Base-by-base conservation (phyloP, 2,888 invertebrate species). In the Drosophila monieri region DNA sequence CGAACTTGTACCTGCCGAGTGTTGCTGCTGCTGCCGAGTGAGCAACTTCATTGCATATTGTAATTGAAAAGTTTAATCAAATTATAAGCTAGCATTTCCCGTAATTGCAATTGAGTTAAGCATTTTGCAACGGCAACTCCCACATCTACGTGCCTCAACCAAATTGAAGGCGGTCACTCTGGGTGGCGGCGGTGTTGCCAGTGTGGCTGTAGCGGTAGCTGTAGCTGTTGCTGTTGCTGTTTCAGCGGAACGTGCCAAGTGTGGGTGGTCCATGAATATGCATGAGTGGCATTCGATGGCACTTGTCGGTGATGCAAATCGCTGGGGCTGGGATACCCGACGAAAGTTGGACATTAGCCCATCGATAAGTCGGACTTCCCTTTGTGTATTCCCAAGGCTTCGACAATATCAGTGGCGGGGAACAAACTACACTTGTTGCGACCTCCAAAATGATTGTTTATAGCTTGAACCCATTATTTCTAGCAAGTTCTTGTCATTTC, bases 41-140 rank as follows among this genome's bases (percentile, higher is more conserved):
- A 73, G 80, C 84, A 77, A 81, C 84, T 86, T 84, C 87, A 84
- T 81, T 77, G 80, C 80, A 86, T 86, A 86, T 86, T 86, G 80
- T 81, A 81, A 81, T 81, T 81, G 80, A 81, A 81, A 86, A 81
- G 86, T 86, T 81, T 81, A 81, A 81, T 81, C 86, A 81, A 81
- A 86, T 81, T 86, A 81, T 83, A 83, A 73, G 77, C 80, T 86
- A 60, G 79, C 84, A 77, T 86, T 85, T 79, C 71, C 48, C 73
- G 87, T 85, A 80, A 84, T 86, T 75, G 80, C 86, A 73, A 78
- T 83, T 70, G 85, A 79, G 79, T 80, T 70, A 67, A 65, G 67
- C 68, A 65, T 49, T 57, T 68, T 68, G 69, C 58, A 23, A 8
- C 27, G 18, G 62, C 54, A 65, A 64, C 64, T 52, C 64, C 64